Base-by-base conservation (phyloP, 2,113 vertebrate species). In the Arizona elegans region DNA sequence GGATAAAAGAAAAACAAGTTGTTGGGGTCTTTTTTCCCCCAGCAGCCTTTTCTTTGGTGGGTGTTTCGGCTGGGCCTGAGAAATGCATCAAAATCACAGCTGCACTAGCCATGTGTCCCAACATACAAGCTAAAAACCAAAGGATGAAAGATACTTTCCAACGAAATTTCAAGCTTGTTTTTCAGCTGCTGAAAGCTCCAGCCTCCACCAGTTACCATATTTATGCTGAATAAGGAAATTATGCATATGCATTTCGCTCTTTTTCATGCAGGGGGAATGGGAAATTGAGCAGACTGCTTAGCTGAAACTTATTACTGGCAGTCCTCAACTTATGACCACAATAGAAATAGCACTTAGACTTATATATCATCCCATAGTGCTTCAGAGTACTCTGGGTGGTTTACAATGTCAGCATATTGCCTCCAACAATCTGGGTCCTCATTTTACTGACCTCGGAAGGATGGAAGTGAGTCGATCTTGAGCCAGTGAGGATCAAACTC, bases 1-100 rank as follows among this genome's bases (percentile, higher is more conserved):
- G 23, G 55, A 93, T 87, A 92, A 92, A 92, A 87, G 86, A 47
- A 24, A 91, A 56, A 6, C 75, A 81, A 21, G 75, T 43, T 81
- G 75, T 81, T 0, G 17, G 33, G 17, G 33, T 81, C 17, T 81
- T 81, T 88, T 70, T 24, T 13, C 24, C 47, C 15, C 2, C 11
- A 56, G 59, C 50, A 88, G 53, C 3, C 6, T 54, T 93, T 90
- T 50, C 58, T 56, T 88, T 13, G 55, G 38, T 56, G 19, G 24
- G 53, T 52, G 52, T 91, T 88, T 87, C 87, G 81, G 59, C 7
- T 9, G 19, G 6, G 53, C 26, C 92, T 88, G 53, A 43, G 38
- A 93, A 93, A 81, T 75, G 86, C 75, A 81, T 55, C 52, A 55
- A 91, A 54, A 26, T 2, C 5, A 0, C 89, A 1, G 5, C 0